Base-by-base conservation (phyloP, 2,113 vertebrate species). In the Symphodus melops region DNA sequence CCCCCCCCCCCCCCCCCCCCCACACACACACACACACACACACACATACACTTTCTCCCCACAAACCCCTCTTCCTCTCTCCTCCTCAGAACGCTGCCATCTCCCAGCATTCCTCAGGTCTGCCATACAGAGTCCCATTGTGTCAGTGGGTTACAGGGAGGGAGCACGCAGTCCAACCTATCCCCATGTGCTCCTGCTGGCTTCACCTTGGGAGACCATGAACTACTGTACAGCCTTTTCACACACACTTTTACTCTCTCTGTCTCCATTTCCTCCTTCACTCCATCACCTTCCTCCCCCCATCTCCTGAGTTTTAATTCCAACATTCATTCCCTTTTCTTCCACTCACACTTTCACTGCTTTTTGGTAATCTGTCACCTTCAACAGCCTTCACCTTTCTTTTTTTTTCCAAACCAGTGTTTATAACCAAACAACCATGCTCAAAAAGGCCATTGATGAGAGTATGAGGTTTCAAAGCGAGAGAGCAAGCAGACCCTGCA, bases 71-170 rank as follows among this genome's bases (percentile, higher is more conserved):
- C 48, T 68, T 74, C 60, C 44, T 63, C 53, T 82, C 72, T 68
- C 55, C 39, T 80, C 74, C 75, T 70, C 83, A 56, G 64, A 66
- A 68, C 62, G 57, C 88, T 85, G 83, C 85, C 89, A 88, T 89
- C 82, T 85, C 76, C 69, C 87, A 79, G 89, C 91, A 94, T 93
- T 93, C 92, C 92, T 84, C 68, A 84, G 82, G 82, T 87, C 80
- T 14, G 19, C 86, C 90, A 87, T 82, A 94, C 89, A 94, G 92
- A 93, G 91, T 68, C 75, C 78, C 92, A 90, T 94, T 94, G 93
- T 94, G 86, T 84, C 69, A 64, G 61, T 51, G 68, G 78, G 82
- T 81, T 60, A 51, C 48, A 58, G 79, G 84, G 87, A 86, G 85
- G 82, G 86, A 84, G 75, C 63, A 13, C 67, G 58, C 80, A 79